A percentile compares a stretch with the other conserved stretches of the same genome.
Conservation (phyloP, 2,888 invertebrate genomes). For the Luperina nickerlii region DNA sequence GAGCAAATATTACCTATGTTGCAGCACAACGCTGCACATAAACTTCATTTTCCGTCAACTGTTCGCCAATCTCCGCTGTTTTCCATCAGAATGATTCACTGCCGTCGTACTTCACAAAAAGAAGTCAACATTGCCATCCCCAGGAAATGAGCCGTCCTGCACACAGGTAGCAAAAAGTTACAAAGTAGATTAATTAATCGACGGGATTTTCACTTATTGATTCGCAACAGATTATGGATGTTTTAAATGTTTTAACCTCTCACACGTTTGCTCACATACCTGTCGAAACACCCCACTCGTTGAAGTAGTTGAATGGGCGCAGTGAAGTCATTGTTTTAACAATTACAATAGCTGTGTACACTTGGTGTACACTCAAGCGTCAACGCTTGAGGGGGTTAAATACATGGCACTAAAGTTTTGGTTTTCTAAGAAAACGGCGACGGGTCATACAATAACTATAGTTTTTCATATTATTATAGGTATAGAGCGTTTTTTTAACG, state of each 20-base stretch:
- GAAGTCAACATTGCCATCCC: constrained; percentile 12
- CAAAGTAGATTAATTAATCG: constrained; percentile 28
- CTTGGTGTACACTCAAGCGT: no score
- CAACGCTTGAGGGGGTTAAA: neutral
- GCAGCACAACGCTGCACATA: constrained; percentile 2
- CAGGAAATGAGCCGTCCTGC: constrained; percentile 40
- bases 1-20: neutral
- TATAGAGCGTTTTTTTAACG: neutral
- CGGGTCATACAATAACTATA: neutral
- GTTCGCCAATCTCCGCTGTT: constrained; percentile 39
- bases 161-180: constrained; percentile 34
- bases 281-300: no score
- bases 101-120: constrained; percentile 37
- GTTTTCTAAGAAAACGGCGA: neutral
- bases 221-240: neutral
- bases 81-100: constrained; percentile 49
- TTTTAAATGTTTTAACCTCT: neutral
- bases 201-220: neutral
- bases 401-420: neutral
- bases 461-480: neutral
- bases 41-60: constrained; percentile 35
- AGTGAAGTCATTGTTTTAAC: no score
- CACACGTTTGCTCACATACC: no score
- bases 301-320: no score
- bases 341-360: no score